Evolutionary conservation across 2,113 vertebrate genomes (phyloP), one percentile per base, ranked within the genome.

Genomic region (Anseranas semipalmata): DNA sequence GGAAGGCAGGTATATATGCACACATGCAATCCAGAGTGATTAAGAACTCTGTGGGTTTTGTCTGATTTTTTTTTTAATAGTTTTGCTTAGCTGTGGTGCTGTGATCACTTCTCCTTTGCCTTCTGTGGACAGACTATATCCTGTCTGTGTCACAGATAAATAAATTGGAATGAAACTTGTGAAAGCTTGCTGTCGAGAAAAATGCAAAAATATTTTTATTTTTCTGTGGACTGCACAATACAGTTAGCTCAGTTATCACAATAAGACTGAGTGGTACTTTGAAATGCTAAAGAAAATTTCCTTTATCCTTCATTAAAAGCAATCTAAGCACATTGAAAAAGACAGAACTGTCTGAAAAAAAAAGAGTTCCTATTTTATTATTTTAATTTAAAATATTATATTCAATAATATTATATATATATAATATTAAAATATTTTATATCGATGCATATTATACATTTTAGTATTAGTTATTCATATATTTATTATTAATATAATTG

Each of bases 341-440:
- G 1, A 50, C 5, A 65, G 12, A 75, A n/a, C 5, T 66, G 6
- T 66, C 10, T 45, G 18, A 62, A 78, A 88, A 86, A 77, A 81
- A 83, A 1, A 24, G 9, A 18, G 0, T 88, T 56, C 6, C 1
- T 0, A 27, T 12, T 3, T 15, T 63, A 43, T 86, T n/a, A 68
- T 11, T 63, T 27, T 65, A n/a, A 17, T 71, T 74, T 71, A 48
- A 35, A 87, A 72, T 63, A 78, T 15, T 1, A 33, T 10, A 33
- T 10, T 3, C 65, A 86, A 76, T 63, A 0, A 33, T 7, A 24
- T 25, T 28, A 3, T 27, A n/a, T 59, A 14, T 66, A 4, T 24
- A 19, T 37, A 25, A 7, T 56, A 1, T 39, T 52, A 12, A 73
- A 72, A 8, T 27, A 24, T 22, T 66, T 4, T 43, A 41, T 39